Evolutionary conservation across 2,797 vertebrate species (phyloP), one percentile per base, ranked within the genome.

Genomic region (Arrhamphus sclerolepis): DNA sequence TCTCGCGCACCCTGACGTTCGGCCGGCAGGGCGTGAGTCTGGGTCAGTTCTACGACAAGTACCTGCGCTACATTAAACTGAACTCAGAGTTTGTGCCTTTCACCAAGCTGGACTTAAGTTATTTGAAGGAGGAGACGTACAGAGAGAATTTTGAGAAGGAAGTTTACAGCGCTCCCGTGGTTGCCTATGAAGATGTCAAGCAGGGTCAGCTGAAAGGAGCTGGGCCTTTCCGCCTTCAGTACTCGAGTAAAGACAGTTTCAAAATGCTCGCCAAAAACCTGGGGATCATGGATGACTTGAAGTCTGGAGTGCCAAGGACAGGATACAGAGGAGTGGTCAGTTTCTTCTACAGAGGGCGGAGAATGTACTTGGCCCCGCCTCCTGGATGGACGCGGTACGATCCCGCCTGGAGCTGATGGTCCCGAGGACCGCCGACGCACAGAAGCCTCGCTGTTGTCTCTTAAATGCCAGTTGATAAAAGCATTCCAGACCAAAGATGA

Each of bases 21-120:
- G 96, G 97, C 2, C 90, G 95, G 0, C 95, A 95, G n/a, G 97
- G 97, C 0, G 97, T 99, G 1, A 99, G 97, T 77, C 93, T 96
- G 6, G 96, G 97, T 20, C 97, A 99, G 55, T 99, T 99, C 71
- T 99, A 93, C 38, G 97, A 99, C 66, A 96, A 96, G 42, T 97
- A 99, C 70, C 72, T 98, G 39, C 94, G 94, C 6, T 97, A 94
- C 75, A 98, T 98, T 66, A 96, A 94, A 77, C 92, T 98, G 29
- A 98, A 97, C 70, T 88, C 93, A 57, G 89, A 94, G 50, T 95
- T 94, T 46, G 96, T 98, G 92, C 93, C 93, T 94, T 98, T 98
- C 77, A 94, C 94, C 40, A 88, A 87, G 18, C 63, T 92, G 50
- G 94, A 98, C 75, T 90, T 98, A 38, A 92, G 93, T 0, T 94